Percentiles rank a stretch among this genome's conserved stretches.
Evolutionary conservation across 2,888 invertebrate species (phyloP).

Genomic region (Aromia moschata): DNA sequence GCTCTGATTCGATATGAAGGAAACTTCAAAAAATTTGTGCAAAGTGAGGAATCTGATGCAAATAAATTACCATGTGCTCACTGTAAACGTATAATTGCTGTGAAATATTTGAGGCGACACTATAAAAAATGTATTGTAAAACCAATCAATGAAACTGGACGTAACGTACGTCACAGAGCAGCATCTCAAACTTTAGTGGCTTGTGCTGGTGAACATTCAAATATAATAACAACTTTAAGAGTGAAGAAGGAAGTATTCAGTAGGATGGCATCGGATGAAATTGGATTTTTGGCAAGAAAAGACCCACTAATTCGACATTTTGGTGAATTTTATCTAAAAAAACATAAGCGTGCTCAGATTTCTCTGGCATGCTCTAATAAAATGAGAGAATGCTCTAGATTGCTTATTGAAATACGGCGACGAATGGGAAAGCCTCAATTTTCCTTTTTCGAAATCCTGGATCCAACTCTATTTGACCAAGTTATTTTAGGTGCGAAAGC

Average conservation of each 20-base stretch:
- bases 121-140: slow-evolving; percentile 31
- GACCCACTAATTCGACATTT: slow-evolving; percentile 2
- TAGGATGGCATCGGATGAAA: slow-evolving; percentile 1
- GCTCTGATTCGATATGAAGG: slow-evolving; percentile 19
- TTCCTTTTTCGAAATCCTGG: not conserved
- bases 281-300: not conserved
- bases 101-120: slow-evolving; percentile 31
- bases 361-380: not conserved
- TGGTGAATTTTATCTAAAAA: not conserved
- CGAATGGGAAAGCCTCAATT: not conserved
- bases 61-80: slow-evolving; percentile 33
- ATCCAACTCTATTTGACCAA: not conserved
- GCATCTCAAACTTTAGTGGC: not conserved
- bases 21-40: slow-evolving; percentile 25
- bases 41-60: slow-evolving; percentile 10
- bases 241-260: not conserved
- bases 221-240: not conserved
- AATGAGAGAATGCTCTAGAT: not conserved
- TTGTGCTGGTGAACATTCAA: not conserved
- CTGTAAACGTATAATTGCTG: slow-evolving; percentile 29
- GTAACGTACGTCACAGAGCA: slow-evolving; percentile 21
- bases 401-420: not conserved
- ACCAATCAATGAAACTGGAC: slow-evolving; percentile 26
- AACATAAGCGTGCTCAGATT: not conserved
- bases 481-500: not conserved